Base-by-base conservation (phyloP, 1,140 invertebrate species). In the Anoplolepis gracilipes region DNA sequence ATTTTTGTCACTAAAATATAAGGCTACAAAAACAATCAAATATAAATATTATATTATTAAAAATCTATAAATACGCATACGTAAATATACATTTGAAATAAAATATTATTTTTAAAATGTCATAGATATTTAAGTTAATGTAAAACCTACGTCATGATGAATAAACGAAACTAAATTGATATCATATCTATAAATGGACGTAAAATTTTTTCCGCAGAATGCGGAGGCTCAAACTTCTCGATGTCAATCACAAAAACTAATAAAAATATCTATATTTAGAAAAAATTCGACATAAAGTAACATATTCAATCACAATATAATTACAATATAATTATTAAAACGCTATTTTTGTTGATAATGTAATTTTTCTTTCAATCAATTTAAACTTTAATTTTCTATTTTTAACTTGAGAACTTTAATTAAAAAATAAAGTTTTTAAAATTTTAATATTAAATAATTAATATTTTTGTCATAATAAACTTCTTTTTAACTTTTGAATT, bases 231-330 rank as follows among this genome's bases (percentile, higher is more conserved):
- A 39, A 64, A 69, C 5, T n/a, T n/a, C 0, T 5, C 16, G 11
- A 36, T 36, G 22, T 69, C 2, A 69, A 55, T 22, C n/a, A 13
- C 22, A 65, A 10, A 53, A 22, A 33, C n/a, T 55, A 16, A 55
- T 79, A 33, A 79, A 33, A 79, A 67, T 78, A 65, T 65, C 13
- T 1, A 79, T 67, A 25, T 25, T 30, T 53, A 39, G n/a, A 79
- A 69, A n/a, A 79, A 25, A 49, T n/a, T 36, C 30, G n/a, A 69
- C 36, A 67, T 13, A 13, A 5, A 78, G 53, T 67, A 53, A 22
- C 39, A 64, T 64, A 46, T 64, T 46, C 4, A 25, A 16, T 77
- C 16, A 39, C n/a, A n/a, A 64, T n/a, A 64, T 16, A 19, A 36
- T 33, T 64, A 16, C 22, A 22, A 0, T 30, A 8, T 30, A 16